Evolutionary conservation across 1,140 invertebrate genomes (phyloP).

Genomic region (Tribolium castaneum): DNA sequence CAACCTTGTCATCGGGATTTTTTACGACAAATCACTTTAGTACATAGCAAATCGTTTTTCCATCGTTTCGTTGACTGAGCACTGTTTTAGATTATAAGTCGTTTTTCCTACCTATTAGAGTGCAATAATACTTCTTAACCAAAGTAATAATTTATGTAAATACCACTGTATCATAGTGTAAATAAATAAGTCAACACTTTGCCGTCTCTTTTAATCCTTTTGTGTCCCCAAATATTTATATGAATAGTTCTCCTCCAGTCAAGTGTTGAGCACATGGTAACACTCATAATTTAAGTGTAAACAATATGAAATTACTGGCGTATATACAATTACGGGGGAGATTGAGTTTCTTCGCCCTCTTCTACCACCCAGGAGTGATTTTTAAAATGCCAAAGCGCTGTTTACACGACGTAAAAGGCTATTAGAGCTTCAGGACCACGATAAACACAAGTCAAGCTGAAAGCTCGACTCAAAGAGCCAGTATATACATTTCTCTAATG

Average conservation of each 20-base stretch:
- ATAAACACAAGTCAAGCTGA: conserved; percentile 52
- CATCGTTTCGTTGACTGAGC: conserved; percentile 26
- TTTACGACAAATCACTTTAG: conserved; percentile 24
- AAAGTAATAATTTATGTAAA: conserved; percentile 35
- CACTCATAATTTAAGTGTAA: conserved; percentile 51
- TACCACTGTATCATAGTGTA: conserved; percentile 40
- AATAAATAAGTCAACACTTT: conserved; percentile 21
- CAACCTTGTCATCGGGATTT: background rate
- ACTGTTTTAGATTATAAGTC: conserved; percentile 7
- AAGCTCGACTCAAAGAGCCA: conserved; percentile 45
- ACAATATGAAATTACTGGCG: conserved; percentile 50
- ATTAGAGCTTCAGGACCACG: conserved; percentile 38
- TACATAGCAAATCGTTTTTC: background rate
- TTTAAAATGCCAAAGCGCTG: conserved; percentile 23
- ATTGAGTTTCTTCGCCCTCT: conserved; percentile 45
- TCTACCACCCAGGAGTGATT: conserved; percentile 35
- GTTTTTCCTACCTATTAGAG: background rate
- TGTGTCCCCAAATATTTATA: conserved; percentile 50
- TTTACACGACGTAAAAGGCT: conserved; percentile 50
- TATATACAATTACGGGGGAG: conserved; percentile 45
- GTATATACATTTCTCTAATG: conserved; percentile 39
- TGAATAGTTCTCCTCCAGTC: conserved; percentile 46
- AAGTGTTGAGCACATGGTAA: conserved; percentile 51
- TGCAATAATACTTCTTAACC: conserved; percentile 21
- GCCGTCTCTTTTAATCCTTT: background rate